Evolutionary conservation across 2,797 vertebrate species (phyloP), one percentile per base, ranked within the genome.

Genomic region (Lepidocolaptes lacrymiger): DNA sequence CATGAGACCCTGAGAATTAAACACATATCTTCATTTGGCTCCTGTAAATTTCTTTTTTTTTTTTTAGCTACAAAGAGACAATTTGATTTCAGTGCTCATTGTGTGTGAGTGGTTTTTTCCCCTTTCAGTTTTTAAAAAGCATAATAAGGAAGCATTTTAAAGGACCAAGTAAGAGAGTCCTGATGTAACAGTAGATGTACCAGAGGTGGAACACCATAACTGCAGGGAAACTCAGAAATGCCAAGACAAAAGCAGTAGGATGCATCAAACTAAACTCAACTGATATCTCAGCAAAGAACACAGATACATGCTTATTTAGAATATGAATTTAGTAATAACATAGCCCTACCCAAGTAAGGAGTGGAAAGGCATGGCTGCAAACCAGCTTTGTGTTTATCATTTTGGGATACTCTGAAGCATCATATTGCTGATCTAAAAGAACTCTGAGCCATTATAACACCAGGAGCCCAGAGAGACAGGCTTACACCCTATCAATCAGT

Each of bases 71-170:
- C 20, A 21, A 71, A 85, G 12, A 67, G 9, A 59, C 0, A 0
- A 51, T 61, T 51, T 66, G 16, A 2, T 72, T 39, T 66, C 19
- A 44, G 4, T 37, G 9, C 3, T 80, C 69, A 46, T 20, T 20
- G 32, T 4, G 2, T 1, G 17, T 1, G 0, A 67, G 34, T 43
- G 43, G 16, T 51, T 48, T 46, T 32, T 27, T 0, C 8, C 13
- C 7, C n/a, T 69, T 52, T 46, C 26, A 28, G 4, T 46, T 91
- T 86, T 75, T 52, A 39, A 64, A 85, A 64, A 58, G 16, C 37
- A 18, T 44, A 62, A 21, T 36, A 89, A 80, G 46, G 58, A 91
- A 77, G 4, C 13, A 86, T 14, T 73, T 84, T 30, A 88, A 72
- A 75, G 62, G 23, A n/a, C 20, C 23, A 32, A 28, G 62, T 44